Percentiles rank a stretch among this genome's conserved stretches.
Evolutionary conservation across 2,888 invertebrate species (phyloP).

Genomic region (Sinotaia quadrata): DNA sequence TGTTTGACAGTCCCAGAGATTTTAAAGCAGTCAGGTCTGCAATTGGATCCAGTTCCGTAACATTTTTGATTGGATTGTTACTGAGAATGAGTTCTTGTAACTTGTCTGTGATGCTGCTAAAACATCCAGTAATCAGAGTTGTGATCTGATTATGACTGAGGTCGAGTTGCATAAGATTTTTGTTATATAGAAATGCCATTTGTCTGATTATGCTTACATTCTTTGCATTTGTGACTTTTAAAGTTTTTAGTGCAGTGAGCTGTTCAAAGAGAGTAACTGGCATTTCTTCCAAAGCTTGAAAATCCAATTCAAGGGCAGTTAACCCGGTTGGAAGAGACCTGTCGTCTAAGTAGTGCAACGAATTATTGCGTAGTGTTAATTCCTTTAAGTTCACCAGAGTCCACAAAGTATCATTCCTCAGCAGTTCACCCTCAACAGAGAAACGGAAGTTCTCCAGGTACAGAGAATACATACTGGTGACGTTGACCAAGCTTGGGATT

Average conservation of each 20-base stretch:
- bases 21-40: constrained; percentile 28
- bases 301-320: constrained; percentile 7
- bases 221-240: not conserved
- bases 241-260: not conserved
- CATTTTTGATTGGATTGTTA: constrained; percentile 16
- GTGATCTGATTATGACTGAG: constrained; percentile 26
- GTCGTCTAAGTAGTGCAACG: not conserved
- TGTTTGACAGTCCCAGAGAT: constrained; percentile 20
- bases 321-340: not conserved
- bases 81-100: constrained; percentile 19
- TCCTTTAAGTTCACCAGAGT: not conserved
- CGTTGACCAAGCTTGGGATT: constrained; percentile 41
- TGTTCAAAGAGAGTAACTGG: too few species aligned
- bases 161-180: constrained; percentile 29
- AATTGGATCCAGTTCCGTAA: not conserved
- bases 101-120: constrained; percentile 1
- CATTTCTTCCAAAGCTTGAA: not conserved
- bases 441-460: constrained; percentile 42
- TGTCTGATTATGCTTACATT: not conserved
- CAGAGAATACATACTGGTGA: constrained; percentile 41
- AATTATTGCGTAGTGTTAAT: constrained; percentile 15
- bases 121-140: constrained; percentile 4
- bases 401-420: not conserved
- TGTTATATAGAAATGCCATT: not conserved
- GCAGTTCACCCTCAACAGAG: not conserved